Percentiles rank a stretch among this genome's conserved stretches.
Evolutionary conservation across 1,140 invertebrate genomes (phyloP).

Genomic region (Teleogryllus occipitalis): DNA sequence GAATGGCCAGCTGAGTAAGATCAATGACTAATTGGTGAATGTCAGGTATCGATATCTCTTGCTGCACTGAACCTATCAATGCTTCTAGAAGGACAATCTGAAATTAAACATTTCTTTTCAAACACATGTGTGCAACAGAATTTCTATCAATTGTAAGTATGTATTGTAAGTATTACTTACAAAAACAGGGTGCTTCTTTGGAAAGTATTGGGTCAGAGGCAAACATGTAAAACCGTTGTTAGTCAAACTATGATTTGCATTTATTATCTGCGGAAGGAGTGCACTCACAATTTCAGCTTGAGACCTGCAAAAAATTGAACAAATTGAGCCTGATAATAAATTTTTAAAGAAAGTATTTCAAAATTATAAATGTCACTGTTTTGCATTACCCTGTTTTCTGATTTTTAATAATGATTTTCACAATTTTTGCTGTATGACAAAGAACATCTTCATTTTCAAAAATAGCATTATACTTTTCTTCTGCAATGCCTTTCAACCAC

Average conservation of each 20-base stretch:
- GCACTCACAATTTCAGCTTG: background rate
- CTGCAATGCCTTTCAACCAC: slow-evolving; percentile 14
- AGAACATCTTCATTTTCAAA: slow-evolving; percentile 15
- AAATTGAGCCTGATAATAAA: too few relatives aligned
- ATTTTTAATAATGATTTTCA: slow-evolving; percentile 14
- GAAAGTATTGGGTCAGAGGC: too few relatives aligned
- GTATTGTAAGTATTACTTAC: too few relatives aligned
- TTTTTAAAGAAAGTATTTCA: background rate
- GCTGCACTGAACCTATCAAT: slow-evolving; percentile 19
- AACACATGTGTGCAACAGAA: too few relatives aligned
- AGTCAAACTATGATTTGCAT: too few relatives aligned
- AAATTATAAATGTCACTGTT: background rate
- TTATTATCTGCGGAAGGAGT: background rate
- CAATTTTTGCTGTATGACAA: slow-evolving; percentile 8
- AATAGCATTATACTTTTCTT: slow-evolving; percentile 7
- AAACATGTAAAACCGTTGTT: too few relatives aligned
- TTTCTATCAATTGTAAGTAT: too few relatives aligned
- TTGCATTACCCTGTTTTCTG: slow-evolving; percentile 2
- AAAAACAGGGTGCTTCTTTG: too few relatives aligned
- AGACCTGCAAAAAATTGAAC: background rate
- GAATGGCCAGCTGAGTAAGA: slow-evolving; percentile 15
- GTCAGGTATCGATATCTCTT: background rate
- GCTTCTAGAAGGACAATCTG: slow-evolving; percentile 25
- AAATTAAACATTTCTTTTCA: background rate
- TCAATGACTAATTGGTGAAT: slow-evolving; percentile 12